A percentile compares a stretch with the other conserved stretches of the same genome.
Conservation (phyloP, 2,888 invertebrate genomes). For the Protonemura montana region DNA sequence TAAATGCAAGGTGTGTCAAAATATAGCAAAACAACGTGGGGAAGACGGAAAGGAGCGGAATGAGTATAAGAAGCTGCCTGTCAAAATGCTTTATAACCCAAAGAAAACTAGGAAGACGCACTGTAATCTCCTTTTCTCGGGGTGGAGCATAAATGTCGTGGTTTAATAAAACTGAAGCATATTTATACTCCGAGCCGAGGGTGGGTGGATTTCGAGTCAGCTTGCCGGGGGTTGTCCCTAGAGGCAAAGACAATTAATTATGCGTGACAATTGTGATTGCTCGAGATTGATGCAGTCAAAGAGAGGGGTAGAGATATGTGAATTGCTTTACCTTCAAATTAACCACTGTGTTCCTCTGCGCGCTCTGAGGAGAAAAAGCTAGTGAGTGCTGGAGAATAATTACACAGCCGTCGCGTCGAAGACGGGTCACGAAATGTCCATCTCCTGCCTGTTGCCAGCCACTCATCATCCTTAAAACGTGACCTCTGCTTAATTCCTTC, state of each 20-base stretch:
- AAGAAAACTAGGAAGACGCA: neutral
- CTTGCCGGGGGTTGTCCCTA: neutral
- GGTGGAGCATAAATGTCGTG: neutral
- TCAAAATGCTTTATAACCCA: neutral
- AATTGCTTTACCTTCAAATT: neutral
- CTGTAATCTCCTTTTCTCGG: neutral
- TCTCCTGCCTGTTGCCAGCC: neutral
- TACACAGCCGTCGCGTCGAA: too few relatives aligned
- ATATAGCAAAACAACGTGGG: neutral
- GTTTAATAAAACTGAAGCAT: neutral
- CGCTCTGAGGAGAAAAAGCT: neutral
- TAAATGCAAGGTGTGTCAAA: conserved; percentile 12
- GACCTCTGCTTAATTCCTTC: neutral
- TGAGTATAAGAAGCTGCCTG: neutral
- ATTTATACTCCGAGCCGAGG: neutral
- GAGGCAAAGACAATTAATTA: neutral
- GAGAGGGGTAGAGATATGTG: too few relatives aligned
- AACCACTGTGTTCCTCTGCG: neutral
- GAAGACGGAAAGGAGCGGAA: neutral
- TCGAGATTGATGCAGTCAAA: neutral
- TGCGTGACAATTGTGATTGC: conserved; percentile 12
- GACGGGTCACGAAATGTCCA: neutral
- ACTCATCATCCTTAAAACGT: neutral
- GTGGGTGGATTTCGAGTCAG: neutral
- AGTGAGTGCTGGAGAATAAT: too few relatives aligned